These are phyloP conservation scores for Lerema accius DNA, from an alignment of 1,140 invertebrate species.

Conservation along the genomic window DNA sequence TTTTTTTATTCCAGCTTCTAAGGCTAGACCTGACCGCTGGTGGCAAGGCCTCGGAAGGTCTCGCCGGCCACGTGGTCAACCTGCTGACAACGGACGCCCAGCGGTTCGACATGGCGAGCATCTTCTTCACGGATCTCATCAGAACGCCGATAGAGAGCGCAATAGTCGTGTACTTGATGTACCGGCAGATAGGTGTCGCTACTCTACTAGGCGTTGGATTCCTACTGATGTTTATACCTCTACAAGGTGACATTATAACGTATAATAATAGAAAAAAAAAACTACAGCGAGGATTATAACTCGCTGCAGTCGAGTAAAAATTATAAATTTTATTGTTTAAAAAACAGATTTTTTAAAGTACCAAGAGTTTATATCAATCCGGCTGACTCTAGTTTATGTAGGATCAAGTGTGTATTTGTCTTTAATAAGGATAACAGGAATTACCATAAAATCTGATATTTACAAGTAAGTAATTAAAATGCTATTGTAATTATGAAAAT, in stretches of 20 bases:
- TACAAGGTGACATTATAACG: slow-evolving; percentile 89
- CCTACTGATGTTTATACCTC: slow-evolving; percentile 91
- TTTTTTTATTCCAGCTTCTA: slow-evolving; percentile 53
- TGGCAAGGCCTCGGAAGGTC: slow-evolving; percentile 89
- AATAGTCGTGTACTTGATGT: slow-evolving; percentile 90
- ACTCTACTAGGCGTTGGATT: slow-evolving; percentile 90
- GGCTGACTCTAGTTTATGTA: no score
- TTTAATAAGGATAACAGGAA: no score
- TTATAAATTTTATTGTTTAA: no score
- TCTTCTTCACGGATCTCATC: slow-evolving; percentile 88
- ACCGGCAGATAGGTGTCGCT: slow-evolving; percentile 87
- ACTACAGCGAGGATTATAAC: no score
- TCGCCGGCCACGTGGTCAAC: slow-evolving; percentile 94
- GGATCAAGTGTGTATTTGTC: no score
- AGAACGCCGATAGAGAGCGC: slow-evolving; percentile 90
- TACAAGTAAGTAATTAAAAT: no score
- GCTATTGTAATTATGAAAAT: no score
- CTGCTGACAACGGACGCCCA: slow-evolving; percentile 93
- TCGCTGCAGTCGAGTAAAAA: no score
- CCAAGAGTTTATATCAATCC: no score
- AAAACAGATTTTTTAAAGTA: no score
- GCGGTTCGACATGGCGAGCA: slow-evolving; percentile 86
- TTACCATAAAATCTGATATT: no score
- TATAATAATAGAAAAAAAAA: no score
- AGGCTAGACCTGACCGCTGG: slow-evolving; percentile 65